Evolutionary conservation across 2,113 vertebrate species (phyloP), one percentile per base, ranked within the genome.

Genomic region (Sakesphorus luctuosus): DNA sequence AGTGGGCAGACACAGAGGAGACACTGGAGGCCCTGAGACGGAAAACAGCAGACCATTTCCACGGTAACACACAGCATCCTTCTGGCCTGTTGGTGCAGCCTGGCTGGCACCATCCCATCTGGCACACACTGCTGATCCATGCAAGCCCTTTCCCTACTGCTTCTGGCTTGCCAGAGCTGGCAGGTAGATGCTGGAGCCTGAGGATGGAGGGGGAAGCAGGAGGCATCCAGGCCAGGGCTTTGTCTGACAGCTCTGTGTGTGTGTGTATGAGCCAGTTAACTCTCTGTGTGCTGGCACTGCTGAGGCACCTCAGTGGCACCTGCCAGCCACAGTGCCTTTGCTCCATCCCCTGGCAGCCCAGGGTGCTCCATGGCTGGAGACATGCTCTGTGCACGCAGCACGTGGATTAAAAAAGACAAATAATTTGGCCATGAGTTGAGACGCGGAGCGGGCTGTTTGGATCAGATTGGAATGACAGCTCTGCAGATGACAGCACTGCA

Each of bases 1-100:
- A 99, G 94, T 99, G 99, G 99, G 99, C 99, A 0, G 99, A 99
- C 66, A 88, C 98, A 0, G 99, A 99, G 92, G 99, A 99, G 72
- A 99, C 98, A 0, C 97, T 99, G 44, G 99, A 99, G 84, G 95
- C 98, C 38, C 95, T 99, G 92, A 98, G 99, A 71, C 97, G 98
- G 74, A 99, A 98, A 97, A 99, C 99, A 0, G 99, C 99, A 0
- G 98, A 98, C 67, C 99, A 98, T 93, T 99, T 99, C 97, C 99
- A 99, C 26, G 99, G 99, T 99, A 97, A 97, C 85, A 44, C 33
- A 25, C 21, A 17, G 49, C 58, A 10, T 53, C 80, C 71, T n/a
- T 13, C 43, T 46, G 53, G 36, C 55, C 78, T 24, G 15, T 14
- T 15, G 0, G 5, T 49, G 3, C 59, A 61, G 55, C 55, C 47